phyloP scores from a whole-genome alignment of 2,797 vertebrate genomes.

The Xenentodon cancila region DNA sequence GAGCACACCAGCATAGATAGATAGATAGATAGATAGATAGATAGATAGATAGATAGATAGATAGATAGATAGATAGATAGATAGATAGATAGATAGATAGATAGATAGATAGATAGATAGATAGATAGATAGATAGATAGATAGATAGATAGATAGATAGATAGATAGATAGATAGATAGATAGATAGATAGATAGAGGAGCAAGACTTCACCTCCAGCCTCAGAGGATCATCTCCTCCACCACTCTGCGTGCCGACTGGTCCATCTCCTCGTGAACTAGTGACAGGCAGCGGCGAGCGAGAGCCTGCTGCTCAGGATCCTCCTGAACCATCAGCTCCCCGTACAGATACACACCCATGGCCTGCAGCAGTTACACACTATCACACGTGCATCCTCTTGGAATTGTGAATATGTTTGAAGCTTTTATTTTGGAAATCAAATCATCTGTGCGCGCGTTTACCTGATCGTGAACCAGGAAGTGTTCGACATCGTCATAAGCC shows the following conservation, averaged over 20 bases:
- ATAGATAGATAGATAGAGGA: not conserved
- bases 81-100: no score
- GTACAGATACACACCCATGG: slow-evolving; percentile 97
- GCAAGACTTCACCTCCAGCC: slow-evolving; percentile 46
- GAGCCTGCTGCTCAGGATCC: slow-evolving; percentile 88
- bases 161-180: no score
- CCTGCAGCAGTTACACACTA: slow-evolving; percentile 77
- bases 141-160: no score
- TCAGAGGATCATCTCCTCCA: slow-evolving; percentile 94
- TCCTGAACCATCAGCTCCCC: slow-evolving; percentile 97
- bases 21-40: no score
- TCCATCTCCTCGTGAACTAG: slow-evolving; percentile 89
- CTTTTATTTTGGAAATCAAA: not conserved
- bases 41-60: no score
- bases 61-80: no score
- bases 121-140: no score
- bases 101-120: no score
- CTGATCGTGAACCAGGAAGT: slow-evolving; percentile 91
- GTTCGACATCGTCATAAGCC: slow-evolving; percentile 87
- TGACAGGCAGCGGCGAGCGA: slow-evolving; percentile 88
- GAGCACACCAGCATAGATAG: not conserved
- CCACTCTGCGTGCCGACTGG: slow-evolving; percentile 85
- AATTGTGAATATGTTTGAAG: not conserved
- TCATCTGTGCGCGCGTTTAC: slow-evolving; percentile 64
- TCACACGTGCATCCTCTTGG: not conserved